Base-by-base conservation (phyloP, 1,140 invertebrate species). In the Anagrus nilaparvatae region DNA sequence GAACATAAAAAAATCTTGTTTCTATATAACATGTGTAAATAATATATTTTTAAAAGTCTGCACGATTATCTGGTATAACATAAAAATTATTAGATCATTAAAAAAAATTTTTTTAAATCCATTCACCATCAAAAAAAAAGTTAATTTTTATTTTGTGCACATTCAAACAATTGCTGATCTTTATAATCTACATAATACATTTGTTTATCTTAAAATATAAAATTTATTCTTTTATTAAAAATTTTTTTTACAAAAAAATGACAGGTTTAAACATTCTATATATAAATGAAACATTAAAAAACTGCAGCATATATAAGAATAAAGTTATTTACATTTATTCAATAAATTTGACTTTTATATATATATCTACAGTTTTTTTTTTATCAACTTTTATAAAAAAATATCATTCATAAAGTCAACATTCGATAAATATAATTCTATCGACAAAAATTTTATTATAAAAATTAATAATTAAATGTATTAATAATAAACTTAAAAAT, bases 101-200 rank as follows among this genome's bases (percentile, higher is more conserved):
- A 51, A 56, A 55, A n/a, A 14, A 39, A 41, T 36, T n/a, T 21
- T 25, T 36, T 30, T 29, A 41, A 50, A 42, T 55, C 48, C 51
- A 55, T 52, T 58, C 48, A 55, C 46, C 55, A 48, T 50, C 48
- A 30, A 33, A 53, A 45, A 55, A 51, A 44, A 46, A 55, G 46
- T 18, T 17, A 49, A 51, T 46, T 40, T 28, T 24, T 40, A 32
- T 31, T 38, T 41, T 28, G 40, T 47, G 40, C 17, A 23, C 31
- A 41, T 43, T 51, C 36, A 31, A 40, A 34, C 43, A 32, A 34
- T 27, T 40, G 38, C 21, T 27, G 29, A 35, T 32, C 13, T 28
- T 38, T 29, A n/a, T n/a, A n/a, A n/a, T n/a, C n/a, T n/a, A n/a
- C n/a, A n/a, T n/a, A n/a, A n/a, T n/a, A n/a, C n/a, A n/a, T n/a